A percentile compares a stretch with the other conserved stretches of the same genome.
These are phyloP conservation scores for Melinopterus prodromus DNA, from an alignment of 2,888 invertebrate genomes.

Conservation along the genomic window DNA sequence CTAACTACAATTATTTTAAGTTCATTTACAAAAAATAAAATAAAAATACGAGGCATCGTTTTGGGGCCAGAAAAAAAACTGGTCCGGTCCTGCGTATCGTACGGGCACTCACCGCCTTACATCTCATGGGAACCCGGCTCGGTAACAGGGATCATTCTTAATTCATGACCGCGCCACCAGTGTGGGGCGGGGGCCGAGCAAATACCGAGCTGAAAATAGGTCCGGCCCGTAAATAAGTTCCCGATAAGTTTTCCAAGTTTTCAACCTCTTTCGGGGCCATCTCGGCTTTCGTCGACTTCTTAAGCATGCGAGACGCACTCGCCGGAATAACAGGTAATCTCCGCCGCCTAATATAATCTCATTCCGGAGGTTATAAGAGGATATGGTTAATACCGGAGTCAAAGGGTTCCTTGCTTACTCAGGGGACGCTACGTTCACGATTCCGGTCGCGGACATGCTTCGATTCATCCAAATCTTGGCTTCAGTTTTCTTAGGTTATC, in stretches of 20 bases:
- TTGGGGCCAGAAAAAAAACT: not conserved
- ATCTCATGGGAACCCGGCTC: not conserved
- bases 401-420: not conserved
- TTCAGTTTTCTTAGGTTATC: too few species aligned
- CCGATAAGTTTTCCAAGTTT: not conserved
- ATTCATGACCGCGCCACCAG: not conserved
- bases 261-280: not conserved
- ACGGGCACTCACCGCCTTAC: not conserved
- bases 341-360: not conserved
- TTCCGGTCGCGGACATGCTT: too few species aligned
- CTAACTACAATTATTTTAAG: too few species aligned
- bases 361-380: not conserved
- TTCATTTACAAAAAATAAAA: too few species aligned
- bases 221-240: not conserved
- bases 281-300: not conserved
- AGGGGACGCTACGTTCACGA: too few species aligned
- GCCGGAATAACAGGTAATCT: not conserved
- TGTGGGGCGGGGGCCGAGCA: not conserved
- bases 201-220: not conserved
- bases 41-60: too few species aligned
- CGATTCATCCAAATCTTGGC: too few species aligned
- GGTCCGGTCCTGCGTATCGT: not conserved
- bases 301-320: not conserved
- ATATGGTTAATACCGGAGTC: not conserved
- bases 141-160: not conserved